Percentiles rank a stretch among this genome's conserved stretches.
Conservation (phyloP, 2,888 invertebrate genomes). For the Griposia aprilina region DNA sequence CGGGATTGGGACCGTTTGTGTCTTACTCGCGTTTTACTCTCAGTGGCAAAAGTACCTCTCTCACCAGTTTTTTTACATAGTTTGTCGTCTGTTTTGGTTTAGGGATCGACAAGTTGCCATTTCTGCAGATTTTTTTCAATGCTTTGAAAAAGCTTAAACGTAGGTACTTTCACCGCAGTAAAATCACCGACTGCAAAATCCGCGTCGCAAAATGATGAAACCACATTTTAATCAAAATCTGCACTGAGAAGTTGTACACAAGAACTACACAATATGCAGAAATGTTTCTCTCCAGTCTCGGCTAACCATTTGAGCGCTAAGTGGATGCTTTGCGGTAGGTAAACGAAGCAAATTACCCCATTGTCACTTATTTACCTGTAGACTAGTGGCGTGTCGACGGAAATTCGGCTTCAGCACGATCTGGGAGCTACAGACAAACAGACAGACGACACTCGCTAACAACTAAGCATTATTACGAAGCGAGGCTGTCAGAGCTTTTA, state of each 20-base stretch:
- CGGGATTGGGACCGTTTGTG: neutral
- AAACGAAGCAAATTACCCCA: slow-evolving; percentile 47
- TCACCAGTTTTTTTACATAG: neutral
- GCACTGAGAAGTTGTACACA: neutral
- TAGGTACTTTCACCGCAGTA: neutral
- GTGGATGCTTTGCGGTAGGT: slow-evolving; percentile 28
- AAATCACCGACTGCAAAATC: neutral
- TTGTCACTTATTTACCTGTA: slow-evolving; percentile 41
- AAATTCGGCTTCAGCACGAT: slow-evolving; percentile 16
- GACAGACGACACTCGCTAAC: neutral
- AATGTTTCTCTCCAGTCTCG: neutral
- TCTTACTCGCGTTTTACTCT: neutral
- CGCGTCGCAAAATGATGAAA: neutral
- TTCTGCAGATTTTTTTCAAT: neutral
- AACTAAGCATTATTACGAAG: neutral
- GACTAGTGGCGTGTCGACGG: slow-evolving; percentile 17
- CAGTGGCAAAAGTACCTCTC: too few species aligned
- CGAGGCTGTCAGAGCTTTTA: neutral
- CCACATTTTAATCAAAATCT: neutral
- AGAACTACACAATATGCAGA: neutral
- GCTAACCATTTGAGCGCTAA: slow-evolving; percentile 28
- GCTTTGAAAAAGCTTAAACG: neutral
- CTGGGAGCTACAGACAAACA: slow-evolving; percentile 9
- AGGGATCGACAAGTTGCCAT: neutral
- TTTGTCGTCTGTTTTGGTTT: neutral